phyloP scores from a whole-genome alignment of 2,888 invertebrate species.

The Cryptus armator region DNA sequence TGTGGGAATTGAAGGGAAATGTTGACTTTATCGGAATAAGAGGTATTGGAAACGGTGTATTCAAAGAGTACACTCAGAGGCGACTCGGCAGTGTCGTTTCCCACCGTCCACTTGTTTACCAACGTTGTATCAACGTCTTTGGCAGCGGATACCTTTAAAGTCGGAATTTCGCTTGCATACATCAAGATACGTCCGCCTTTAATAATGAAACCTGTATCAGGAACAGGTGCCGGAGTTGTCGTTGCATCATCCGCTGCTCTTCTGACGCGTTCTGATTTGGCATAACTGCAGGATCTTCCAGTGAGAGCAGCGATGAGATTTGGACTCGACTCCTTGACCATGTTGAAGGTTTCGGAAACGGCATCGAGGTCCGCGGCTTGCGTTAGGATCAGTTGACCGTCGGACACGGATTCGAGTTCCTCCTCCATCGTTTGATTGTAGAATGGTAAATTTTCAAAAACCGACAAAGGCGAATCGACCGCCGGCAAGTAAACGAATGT shows the following conservation, averaged over 20 bases:
- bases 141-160: conserved; percentile 67
- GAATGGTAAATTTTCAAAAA: conserved; percentile 86
- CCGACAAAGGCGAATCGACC: conserved; percentile 88
- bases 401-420: conserved; percentile 82
- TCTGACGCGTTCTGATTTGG: conserved; percentile 76
- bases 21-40: conserved; percentile 24
- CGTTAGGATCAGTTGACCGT: conserved; percentile 74
- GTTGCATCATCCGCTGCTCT: conserved; percentile 69
- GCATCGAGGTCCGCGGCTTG: conserved; percentile 73
- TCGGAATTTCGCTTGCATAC: conserved; percentile 71
- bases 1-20: conserved; percentile 47
- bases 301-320: conserved; percentile 77
- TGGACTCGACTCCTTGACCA: conserved; percentile 81
- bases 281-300: conserved; percentile 78
- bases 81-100: conserved; percentile 38
- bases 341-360: conserved; percentile 75
- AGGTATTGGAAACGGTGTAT: conserved; percentile 29
- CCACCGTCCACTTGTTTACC: conserved; percentile 16
- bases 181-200: conserved; percentile 70
- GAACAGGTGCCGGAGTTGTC: neutral
- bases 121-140: neutral
- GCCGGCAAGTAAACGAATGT: conserved; percentile 87
- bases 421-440: conserved; percentile 85
- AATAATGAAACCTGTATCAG: conserved; percentile 52
- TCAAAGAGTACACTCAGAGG: conserved; percentile 62